Evolutionary conservation across 1,140 invertebrate species (phyloP).

Genomic region (Coptotermes formosanus): DNA sequence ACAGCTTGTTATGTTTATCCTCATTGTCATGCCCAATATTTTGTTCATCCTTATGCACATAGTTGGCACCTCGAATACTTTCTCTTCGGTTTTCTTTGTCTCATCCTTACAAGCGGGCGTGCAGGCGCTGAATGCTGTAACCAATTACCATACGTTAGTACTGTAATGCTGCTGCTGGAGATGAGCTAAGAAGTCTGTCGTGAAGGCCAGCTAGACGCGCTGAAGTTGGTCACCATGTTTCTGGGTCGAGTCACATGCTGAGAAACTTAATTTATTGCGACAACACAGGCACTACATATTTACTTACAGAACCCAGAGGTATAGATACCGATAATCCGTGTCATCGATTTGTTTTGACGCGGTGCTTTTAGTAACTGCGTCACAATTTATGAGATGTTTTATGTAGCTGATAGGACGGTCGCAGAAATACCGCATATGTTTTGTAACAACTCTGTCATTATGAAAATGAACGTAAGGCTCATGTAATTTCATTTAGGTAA

Average conservation of each 20-base stretch:
- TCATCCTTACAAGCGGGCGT: not conserved
- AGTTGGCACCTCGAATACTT: not conserved
- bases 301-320: not conserved
- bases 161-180: not conserved
- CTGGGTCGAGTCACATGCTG: not conserved
- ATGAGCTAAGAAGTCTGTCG: not conserved
- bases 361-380: not conserved
- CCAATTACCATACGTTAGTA: not conserved
- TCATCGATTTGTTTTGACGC: not conserved
- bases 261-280: not conserved
- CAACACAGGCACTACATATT: not conserved
- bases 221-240: slow-evolving; percentile 7
- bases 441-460: not conserved
- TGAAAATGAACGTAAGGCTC: too few species aligned
- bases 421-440: not conserved
- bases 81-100: not conserved
- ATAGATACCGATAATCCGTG: not conserved
- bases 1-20: too few species aligned
- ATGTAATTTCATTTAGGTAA: too few species aligned
- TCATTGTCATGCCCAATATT: too few species aligned
- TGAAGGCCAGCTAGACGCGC: not conserved
- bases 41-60: not conserved
- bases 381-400: not conserved
- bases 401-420: not conserved
- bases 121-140: not conserved